phyloP scores from a whole-genome alignment of 2,797 vertebrate genomes.

The Buphagus erythrorhynchus region DNA sequence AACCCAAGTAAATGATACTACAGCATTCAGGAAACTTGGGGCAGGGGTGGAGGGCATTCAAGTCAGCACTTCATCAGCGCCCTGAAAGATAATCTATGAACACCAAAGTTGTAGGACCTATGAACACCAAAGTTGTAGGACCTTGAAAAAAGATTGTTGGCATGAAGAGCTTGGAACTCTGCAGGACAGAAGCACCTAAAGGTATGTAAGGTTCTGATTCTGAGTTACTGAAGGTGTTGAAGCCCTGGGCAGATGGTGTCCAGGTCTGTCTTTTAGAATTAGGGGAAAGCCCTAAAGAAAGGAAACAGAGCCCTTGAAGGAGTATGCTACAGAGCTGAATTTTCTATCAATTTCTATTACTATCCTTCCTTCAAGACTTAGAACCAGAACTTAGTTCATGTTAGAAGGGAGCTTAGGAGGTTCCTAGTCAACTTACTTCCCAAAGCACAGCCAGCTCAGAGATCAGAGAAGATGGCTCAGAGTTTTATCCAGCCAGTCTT shows the following conservation, averaged over 20 bases:
- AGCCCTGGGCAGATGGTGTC: not conserved
- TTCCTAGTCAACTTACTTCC: not conserved
- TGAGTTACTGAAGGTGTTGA: not conserved
- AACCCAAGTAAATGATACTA: not conserved
- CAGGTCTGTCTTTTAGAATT: not conserved
- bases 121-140: not conserved
- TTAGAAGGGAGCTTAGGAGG: not conserved
- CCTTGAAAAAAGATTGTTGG: not conserved
- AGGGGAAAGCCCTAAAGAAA: not conserved
- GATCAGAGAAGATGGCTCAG: not conserved
- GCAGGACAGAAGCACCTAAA: not conserved
- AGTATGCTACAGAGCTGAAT: not conserved
- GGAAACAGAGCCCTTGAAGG: not conserved
- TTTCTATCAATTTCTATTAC: not conserved
- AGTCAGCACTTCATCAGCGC: not conserved
- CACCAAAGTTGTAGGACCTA: not conserved
- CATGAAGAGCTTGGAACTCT: not conserved
- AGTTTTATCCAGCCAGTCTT: not conserved
- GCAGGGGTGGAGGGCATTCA: not conserved
- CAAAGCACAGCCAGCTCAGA: not conserved
- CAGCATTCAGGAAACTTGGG: not conserved
- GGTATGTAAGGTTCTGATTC: not conserved
- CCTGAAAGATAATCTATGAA: not conserved
- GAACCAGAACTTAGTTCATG: not conserved
- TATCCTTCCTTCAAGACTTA: not conserved